Evolutionary conservation across 2,797 vertebrate genomes (phyloP).

Genomic region (Enteromius paludinosus): DNA sequence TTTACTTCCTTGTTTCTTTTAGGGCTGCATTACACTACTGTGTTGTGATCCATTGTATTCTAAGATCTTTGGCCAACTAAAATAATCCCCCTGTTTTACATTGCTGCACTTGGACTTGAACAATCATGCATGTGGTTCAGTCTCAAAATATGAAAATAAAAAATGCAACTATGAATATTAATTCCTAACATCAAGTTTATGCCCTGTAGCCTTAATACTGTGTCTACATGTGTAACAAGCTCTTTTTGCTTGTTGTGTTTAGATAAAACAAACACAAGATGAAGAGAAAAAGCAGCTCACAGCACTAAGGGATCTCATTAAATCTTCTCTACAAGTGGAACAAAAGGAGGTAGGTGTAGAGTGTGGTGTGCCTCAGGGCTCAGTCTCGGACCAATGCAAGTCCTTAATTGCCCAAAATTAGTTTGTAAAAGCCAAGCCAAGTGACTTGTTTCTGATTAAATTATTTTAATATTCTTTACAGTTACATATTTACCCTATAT

Average conservation of each 20-base stretch:
- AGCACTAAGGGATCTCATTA: constrained; percentile 87
- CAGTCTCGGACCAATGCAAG: not conserved
- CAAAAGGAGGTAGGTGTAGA: constrained; percentile 88
- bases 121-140: not conserved
- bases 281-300: constrained; percentile 90
- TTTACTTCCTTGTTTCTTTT: not conserved
- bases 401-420: not conserved
- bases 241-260: not conserved
- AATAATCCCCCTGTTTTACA: not conserved
- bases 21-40: not conserved
- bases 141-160: not conserved
- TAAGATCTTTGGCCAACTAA: not conserved
- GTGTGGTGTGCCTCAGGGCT: constrained; percentile 8
- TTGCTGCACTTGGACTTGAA: not conserved
- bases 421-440: not conserved
- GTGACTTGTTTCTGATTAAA: not conserved
- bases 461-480: not conserved
- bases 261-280: constrained; percentile 92
- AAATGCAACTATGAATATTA: not conserved
- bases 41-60: not conserved
- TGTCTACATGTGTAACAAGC: constrained; percentile 20
- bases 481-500: not conserved
- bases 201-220: not conserved
- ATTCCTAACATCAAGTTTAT: not conserved
- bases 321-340: constrained; percentile 88